phyloP scores from a whole-genome alignment of 2,113 vertebrate genomes.

The Procavia capensis region DNA sequence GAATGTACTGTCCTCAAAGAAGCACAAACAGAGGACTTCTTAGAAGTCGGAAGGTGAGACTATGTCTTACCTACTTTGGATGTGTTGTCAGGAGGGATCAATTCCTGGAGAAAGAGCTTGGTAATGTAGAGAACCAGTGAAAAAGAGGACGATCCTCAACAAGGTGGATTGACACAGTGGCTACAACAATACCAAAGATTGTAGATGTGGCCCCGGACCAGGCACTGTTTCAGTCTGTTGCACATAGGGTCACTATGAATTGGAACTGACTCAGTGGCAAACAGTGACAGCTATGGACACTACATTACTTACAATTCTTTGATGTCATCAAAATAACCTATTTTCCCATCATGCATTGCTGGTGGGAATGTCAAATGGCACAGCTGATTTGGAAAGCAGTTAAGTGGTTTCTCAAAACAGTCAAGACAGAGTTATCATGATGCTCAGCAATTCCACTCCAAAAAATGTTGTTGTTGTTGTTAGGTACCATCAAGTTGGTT shows the following conservation, averaged over 20 bases:
- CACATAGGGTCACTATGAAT: background rate
- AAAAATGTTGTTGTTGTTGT: too few species aligned
- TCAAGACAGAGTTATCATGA: background rate
- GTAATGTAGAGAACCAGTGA: too few species aligned
- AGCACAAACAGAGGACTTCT: too few species aligned
- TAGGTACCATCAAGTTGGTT: too few species aligned
- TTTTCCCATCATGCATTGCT: background rate
- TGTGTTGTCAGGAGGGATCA: too few species aligned
- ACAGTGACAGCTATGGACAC: background rate
- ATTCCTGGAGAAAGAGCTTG: too few species aligned
- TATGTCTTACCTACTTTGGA: too few species aligned
- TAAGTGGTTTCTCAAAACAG: background rate
- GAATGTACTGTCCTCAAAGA: too few species aligned
- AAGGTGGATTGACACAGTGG: background rate
- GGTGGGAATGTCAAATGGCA: background rate
- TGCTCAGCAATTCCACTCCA: background rate
- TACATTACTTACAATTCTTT: background rate
- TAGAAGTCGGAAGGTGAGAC: too few species aligned
- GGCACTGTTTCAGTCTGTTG: background rate
- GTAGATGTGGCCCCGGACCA: background rate
- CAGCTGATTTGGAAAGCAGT: background rate
- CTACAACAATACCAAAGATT: background rate
- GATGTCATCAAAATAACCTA: background rate
- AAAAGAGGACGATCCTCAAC: too few species aligned
- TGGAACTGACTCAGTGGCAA: too few species aligned